These are phyloP conservation scores for Drosophila neotestacea DNA, from an alignment of 2,888 invertebrate genomes.

Conservation along the genomic window DNA sequence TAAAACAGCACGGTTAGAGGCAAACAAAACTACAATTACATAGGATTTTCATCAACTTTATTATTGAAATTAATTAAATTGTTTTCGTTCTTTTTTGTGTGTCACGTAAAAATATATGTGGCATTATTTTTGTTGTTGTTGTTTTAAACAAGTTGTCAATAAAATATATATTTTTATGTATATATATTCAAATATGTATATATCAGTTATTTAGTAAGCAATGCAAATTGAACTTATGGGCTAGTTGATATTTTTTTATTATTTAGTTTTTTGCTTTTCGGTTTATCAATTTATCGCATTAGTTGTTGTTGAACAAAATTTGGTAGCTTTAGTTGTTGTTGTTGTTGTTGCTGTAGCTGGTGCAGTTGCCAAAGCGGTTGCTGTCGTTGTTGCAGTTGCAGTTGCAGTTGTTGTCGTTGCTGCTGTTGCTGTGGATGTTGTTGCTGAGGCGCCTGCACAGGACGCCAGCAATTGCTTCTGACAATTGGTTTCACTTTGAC, in stretches of 20 bases:
- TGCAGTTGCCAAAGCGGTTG: conserved; percentile 23
- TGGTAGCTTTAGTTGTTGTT: conserved; percentile 31
- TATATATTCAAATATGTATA: conserved; percentile 21
- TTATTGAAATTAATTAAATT: conserved; percentile 46
- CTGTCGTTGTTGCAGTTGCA: conserved; percentile 29
- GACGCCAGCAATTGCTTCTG: conserved; percentile 67
- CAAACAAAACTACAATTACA: conserved; percentile 63
- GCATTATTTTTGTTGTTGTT: conserved; percentile 28
- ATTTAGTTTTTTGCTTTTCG: conserved; percentile 21
- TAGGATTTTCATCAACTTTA: conserved; percentile 67
- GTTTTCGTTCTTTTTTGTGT: conserved; percentile 28
- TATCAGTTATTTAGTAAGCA: conserved; percentile 63
- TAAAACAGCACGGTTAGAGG: conserved; percentile 46
- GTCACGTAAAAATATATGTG: conserved; percentile 70
- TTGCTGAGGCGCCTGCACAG: conserved; percentile 53
- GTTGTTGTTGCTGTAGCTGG: conserved; percentile 32
- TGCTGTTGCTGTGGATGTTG: conserved; percentile 32
- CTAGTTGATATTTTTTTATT: conserved; percentile 47
- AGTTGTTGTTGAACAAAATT: conserved; percentile 48
- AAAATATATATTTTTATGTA: conserved; percentile 51
- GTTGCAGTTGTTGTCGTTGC: conserved; percentile 25
- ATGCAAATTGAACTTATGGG: conserved; percentile 63
- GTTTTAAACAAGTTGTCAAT: conserved; percentile 44
- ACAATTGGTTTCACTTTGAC: conserved; percentile 58
- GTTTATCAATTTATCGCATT: conserved; percentile 31